phyloP scores from a whole-genome alignment of 2,797 vertebrate species.

The Betta splendens region DNA sequence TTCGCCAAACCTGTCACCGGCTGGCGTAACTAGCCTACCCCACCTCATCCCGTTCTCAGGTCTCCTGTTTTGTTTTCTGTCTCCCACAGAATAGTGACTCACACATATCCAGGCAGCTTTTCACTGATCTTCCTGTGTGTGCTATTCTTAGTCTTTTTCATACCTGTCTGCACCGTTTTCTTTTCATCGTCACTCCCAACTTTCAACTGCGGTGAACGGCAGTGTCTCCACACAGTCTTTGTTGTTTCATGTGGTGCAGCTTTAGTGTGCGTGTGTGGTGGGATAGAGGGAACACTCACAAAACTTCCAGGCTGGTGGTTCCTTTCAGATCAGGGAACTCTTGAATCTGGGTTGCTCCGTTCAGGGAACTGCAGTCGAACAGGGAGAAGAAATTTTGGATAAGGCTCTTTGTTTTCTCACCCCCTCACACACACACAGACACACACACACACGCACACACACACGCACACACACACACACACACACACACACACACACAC shows the following conservation, averaged over 20 bases:
- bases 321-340: constrained; percentile 94
- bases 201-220: constrained; percentile 4
- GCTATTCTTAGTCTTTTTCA: not conserved
- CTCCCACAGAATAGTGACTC: constrained; percentile 35
- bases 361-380: constrained; percentile 85
- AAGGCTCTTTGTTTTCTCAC: constrained; percentile 21
- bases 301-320: constrained; percentile 93
- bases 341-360: constrained; percentile 89
- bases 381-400: constrained; percentile 52
- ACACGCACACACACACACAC: constrained; percentile 18
- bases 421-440: constrained; percentile 17
- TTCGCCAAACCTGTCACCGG: constrained; percentile 55
- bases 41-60: constrained; percentile 26
- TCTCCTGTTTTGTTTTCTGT: constrained; percentile 22
- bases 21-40: constrained; percentile 51
- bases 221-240: constrained; percentile 20
- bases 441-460: constrained; percentile 19
- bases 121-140: not conserved
- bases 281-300: constrained; percentile 83
- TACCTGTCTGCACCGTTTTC: constrained; percentile 15
- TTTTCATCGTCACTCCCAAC: constrained; percentile 6
- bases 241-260: constrained; percentile 6
- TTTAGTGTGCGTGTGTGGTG: constrained; percentile 2
- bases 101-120: constrained; percentile 19
- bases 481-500: constrained; percentile 18